Evolutionary conservation across 1,140 invertebrate species (phyloP).

Genomic region (Hyles euphorbiae): DNA sequence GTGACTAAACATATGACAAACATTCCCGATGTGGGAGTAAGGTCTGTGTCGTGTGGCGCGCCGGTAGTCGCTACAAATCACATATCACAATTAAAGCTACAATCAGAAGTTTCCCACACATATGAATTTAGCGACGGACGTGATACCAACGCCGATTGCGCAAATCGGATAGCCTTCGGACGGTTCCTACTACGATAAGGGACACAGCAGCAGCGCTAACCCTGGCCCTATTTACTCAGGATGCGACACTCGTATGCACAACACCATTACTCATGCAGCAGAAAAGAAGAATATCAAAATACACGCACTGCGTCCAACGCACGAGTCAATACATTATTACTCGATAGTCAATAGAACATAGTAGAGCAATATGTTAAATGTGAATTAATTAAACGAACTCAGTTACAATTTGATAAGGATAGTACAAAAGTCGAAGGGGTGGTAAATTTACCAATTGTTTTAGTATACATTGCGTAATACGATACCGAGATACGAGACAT

Average conservation of each 20-base stretch:
- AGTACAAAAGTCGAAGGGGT: too few species aligned
- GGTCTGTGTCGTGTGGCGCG: background rate
- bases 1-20: too few species aligned
- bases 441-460: constrained; percentile 14
- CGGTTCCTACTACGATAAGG: constrained; percentile 58
- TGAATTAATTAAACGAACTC: too few species aligned
- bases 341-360: too few species aligned
- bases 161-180: constrained; percentile 64
- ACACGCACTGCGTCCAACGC: too few species aligned
- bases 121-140: constrained; percentile 52
- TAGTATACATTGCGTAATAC: constrained; percentile 56
- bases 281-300: too few species aligned
- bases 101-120: constrained; percentile 39
- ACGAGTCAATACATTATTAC: too few species aligned
- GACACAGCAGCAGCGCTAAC: constrained; percentile 44
- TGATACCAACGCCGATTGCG: constrained; percentile 47
- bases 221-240: constrained; percentile 65
- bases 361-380: too few species aligned
- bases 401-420: too few species aligned
- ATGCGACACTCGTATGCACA: constrained; percentile 27
- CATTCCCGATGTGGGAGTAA: too few species aligned
- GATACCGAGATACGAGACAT: constrained; percentile 55
- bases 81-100: constrained; percentile 19
- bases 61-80: constrained; percentile 1
- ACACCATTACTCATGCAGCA: too few species aligned